Evolutionary conservation across 2,888 invertebrate genomes (phyloP).

Genomic region (Petrolisthes cinctipes): DNA sequence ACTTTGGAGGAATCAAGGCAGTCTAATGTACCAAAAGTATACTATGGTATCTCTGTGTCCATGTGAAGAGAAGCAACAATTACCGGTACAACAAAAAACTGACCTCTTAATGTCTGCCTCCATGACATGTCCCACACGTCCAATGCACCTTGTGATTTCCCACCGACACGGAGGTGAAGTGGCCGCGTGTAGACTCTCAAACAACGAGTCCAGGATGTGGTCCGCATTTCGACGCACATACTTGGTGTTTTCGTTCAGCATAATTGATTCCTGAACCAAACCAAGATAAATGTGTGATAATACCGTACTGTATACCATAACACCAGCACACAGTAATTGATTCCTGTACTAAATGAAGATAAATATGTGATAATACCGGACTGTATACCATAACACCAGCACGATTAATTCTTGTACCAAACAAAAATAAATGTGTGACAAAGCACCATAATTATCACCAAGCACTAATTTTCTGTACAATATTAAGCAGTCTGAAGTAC

Average conservation of each 20-base stretch:
- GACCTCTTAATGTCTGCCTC: conserved; percentile 61
- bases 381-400: too few relatives aligned
- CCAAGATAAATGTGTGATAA: too few relatives aligned
- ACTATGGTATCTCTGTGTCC: neutral
- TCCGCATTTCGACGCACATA: conserved; percentile 59
- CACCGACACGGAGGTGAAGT: conserved; percentile 61
- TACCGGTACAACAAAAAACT: conserved; percentile 6
- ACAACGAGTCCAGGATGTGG: conserved; percentile 60
- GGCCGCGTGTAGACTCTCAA: conserved; percentile 61
- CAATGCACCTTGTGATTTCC: conserved; percentile 60
- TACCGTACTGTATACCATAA: too few relatives aligned
- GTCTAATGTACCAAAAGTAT: neutral
- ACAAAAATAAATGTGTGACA: too few relatives aligned
- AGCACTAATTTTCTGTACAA: too few relatives aligned
- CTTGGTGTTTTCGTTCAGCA: conserved; percentile 60
- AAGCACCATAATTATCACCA: too few relatives aligned
- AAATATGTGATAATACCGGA: too few relatives aligned
- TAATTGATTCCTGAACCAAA: conserved; percentile 48
- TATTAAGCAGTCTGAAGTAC: too few relatives aligned
- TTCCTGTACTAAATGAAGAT: too few relatives aligned
- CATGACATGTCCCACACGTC: conserved; percentile 61
- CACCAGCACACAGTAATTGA: too few relatives aligned
- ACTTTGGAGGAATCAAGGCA: too few relatives aligned
- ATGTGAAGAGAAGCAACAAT: neutral
- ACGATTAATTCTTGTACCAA: too few relatives aligned